Percentiles rank a stretch among this genome's conserved stretches.
phyloP scores from a whole-genome alignment of 2,113 vertebrate species.

The Triplophysa rosa region DNA sequence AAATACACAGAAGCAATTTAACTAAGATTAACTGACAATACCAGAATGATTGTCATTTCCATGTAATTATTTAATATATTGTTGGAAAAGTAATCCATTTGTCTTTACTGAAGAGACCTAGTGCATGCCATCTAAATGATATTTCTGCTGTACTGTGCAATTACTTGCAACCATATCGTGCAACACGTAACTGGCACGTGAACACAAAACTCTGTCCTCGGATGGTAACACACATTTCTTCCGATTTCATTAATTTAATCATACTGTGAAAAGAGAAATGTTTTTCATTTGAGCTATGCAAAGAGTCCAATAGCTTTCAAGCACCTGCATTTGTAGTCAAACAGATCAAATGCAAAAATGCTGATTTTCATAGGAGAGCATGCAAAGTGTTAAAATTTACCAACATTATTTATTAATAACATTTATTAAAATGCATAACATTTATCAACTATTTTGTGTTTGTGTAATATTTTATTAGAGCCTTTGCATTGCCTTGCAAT shows the following conservation, averaged over 20 bases:
- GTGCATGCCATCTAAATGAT: conserved; percentile 40
- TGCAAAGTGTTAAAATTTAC: too few relatives aligned
- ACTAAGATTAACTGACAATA: conserved; percentile 26
- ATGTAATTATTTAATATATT: conserved; percentile 36
- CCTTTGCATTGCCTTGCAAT: too few relatives aligned
- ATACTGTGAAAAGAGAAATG: conserved; percentile 36
- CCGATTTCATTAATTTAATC: conserved; percentile 40
- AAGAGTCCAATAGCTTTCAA: conserved; percentile 42
- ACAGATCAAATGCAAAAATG: conserved; percentile 17
- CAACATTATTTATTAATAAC: too few relatives aligned
- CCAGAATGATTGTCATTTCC: conserved; percentile 13
- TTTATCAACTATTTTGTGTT: too few relatives aligned
- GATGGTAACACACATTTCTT: conserved; percentile 31
- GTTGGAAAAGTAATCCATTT: conserved; percentile 32
- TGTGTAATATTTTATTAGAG: not conserved
- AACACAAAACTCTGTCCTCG: conserved; percentile 30
- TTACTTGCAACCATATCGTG: not conserved
- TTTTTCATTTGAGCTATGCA: conserved; percentile 29
- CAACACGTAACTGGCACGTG: conserved; percentile 7
- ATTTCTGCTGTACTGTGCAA: conserved; percentile 13
- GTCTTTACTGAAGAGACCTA: conserved; percentile 37
- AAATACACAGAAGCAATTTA: conserved; percentile 36
- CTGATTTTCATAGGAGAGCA: not conserved
- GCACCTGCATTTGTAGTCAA: not conserved
- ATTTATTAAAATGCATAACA: not conserved